Base-by-base conservation (phyloP, 2,888 invertebrate species). In the Ernsta delagoae region DNA sequence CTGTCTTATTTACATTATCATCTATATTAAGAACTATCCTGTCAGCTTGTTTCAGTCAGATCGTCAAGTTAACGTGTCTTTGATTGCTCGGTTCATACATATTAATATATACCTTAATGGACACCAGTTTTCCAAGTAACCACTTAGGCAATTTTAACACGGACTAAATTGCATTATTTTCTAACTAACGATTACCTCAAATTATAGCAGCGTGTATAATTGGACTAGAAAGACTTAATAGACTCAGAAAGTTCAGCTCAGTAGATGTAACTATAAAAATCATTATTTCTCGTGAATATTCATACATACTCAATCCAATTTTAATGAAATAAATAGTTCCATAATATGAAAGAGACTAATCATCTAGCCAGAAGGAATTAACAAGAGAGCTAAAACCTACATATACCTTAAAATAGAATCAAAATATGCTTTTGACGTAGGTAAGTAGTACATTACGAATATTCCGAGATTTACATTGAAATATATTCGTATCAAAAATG, bases 101-200 rank as follows among this genome's bases (percentile, higher is more conserved):
- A 68, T 68, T 68, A 16, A 68, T 68, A 62, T 39, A 50, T 57
- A 50, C 39, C 34, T 62, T 62, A 68, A 62, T 68, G 62, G 57
- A 57, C 12, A 53, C 68, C 61, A 69, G 63, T 69, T 69, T 69
- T 63, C 69, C 69, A 63, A 69, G 63, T 63, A 69, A 69, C 69
- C 69, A 63, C 69, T 69, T 63, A 69, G 63, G 59, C 53, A 63
- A 69, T 62, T 57, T 69, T 69, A 69, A 69, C 68, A 63, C 59
- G 68, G 12, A 39, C 48, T 50, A 50, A 59, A 63, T 69, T 63
- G 50, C 62, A 62, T 68, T 68, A 62, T 57, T 69, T 69, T 69
- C 62, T 53, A 39, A 34, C 62, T 5, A 12, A 34, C 24, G 24
- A 61, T 54, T 54, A 61, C 36, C 59, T 24, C 43, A 24, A 61